Conservation (phyloP, 2,797 vertebrate genomes). For the Cuniculus paca region DNA sequence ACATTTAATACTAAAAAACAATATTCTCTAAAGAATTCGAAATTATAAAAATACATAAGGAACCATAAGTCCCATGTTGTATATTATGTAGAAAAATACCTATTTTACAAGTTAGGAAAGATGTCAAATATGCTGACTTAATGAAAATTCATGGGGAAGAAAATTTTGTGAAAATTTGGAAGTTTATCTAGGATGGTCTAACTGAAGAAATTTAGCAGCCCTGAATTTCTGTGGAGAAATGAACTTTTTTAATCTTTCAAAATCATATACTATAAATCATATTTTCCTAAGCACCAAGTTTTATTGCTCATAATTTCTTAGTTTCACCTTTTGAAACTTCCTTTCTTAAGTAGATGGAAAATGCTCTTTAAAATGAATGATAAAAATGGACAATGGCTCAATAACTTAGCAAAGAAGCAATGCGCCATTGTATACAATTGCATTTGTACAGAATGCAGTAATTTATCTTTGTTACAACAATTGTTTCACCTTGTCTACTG, state of each 20-base stretch:
- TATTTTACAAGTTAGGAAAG: slow-evolving; percentile 1
- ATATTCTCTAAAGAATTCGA: slow-evolving; percentile 6
- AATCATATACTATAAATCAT: neutral
- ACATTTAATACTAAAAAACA: neutral
- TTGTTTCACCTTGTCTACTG: neutral
- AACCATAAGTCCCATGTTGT: neutral
- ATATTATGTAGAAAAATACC: neutral
- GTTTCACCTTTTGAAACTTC: neutral
- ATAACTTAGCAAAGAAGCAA: neutral
- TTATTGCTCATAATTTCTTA: neutral
- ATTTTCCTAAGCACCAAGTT: slow-evolving; percentile 1
- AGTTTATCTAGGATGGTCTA: neutral
- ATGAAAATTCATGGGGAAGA: slow-evolving; percentile 13
- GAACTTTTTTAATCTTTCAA: slow-evolving; percentile 11
- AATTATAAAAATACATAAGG: slow-evolving; percentile 11
- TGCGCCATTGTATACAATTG: neutral
- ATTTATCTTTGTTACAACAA: neutral
- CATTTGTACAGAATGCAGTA: neutral
- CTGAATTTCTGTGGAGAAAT: slow-evolving; percentile 8
- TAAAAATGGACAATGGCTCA: neutral
- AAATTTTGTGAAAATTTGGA: neutral
- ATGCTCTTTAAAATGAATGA: neutral
- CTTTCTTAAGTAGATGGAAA: neutral
- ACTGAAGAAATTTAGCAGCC: neutral
- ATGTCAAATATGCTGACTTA: neutral